Conservation (phyloP, 2,113 vertebrate genomes). For the Abramis brama region DNA sequence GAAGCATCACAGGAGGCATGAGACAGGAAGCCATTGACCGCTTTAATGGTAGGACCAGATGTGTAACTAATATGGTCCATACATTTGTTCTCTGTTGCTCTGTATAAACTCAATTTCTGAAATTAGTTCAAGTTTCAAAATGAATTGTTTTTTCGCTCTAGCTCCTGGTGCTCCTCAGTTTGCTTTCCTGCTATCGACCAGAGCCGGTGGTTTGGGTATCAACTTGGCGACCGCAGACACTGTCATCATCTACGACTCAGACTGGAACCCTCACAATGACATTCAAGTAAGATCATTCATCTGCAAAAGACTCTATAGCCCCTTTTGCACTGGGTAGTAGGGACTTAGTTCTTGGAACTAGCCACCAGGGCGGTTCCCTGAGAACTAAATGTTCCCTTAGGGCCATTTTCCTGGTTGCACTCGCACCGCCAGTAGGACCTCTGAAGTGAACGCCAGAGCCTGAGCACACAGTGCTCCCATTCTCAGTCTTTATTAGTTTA, state of each 20-base stretch:
- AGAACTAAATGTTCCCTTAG: too few relatives aligned
- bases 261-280: conserved; percentile 99
- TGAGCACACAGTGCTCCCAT: too few relatives aligned
- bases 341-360: too few relatives aligned
- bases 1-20: conserved; percentile 96
- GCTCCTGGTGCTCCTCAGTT: conserved; percentile 96
- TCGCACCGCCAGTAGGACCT: too few relatives aligned
- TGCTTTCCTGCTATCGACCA: conserved; percentile 94
- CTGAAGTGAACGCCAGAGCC: too few relatives aligned
- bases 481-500: too few relatives aligned
- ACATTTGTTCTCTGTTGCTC: background rate
- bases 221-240: conserved; percentile 98
- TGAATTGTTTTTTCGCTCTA: conserved; percentile 59
- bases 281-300: conserved; percentile 83
- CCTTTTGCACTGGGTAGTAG: too few relatives aligned
- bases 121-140: background rate
- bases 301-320: background rate
- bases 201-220: conserved; percentile 95
- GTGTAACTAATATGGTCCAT: background rate
- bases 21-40: conserved; percentile 98
- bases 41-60: conserved; percentile 85
- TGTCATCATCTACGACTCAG: conserved; percentile 96
- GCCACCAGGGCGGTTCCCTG: too few relatives aligned
- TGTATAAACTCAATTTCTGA: background rate
- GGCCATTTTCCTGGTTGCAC: too few relatives aligned